Conservation (phyloP, 2,888 invertebrate species). For the Volucella zonaria region DNA sequence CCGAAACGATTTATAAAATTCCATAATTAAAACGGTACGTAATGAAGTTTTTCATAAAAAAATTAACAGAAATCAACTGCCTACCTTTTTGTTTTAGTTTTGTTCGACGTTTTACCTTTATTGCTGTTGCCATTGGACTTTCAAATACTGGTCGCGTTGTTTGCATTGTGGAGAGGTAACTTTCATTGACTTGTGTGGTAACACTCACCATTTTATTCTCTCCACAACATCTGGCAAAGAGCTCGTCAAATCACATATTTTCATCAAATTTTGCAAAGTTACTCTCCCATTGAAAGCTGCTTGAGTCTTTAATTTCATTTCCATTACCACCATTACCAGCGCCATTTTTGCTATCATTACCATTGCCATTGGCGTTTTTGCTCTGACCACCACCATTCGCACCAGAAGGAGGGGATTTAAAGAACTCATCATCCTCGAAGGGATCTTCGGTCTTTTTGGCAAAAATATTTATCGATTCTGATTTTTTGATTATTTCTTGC, state of each 20-base stretch:
- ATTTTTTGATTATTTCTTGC: constrained; percentile 90
- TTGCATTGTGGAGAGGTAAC: constrained; percentile 54
- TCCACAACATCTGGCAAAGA: constrained; percentile 76
- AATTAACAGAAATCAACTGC: constrained; percentile 78
- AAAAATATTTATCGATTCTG: constrained; percentile 95
- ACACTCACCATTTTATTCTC: constrained; percentile 63
- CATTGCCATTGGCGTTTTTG: constrained; percentile 62
- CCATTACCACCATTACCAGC: constrained; percentile 15
- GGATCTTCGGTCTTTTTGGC: constrained; percentile 93
- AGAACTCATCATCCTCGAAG: constrained; percentile 94
- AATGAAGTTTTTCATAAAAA: constrained; percentile 78
- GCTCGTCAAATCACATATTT: constrained; percentile 83
- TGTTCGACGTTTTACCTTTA: constrained; percentile 75
- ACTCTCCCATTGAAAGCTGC: constrained; percentile 81
- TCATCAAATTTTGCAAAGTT: constrained; percentile 83
- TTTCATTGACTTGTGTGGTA: constrained; percentile 65
- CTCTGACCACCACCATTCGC: constrained; percentile 41
- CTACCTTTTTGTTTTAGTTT: constrained; percentile 79
- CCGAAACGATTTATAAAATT: constrained; percentile 75
- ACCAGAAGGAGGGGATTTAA: constrained; percentile 83
- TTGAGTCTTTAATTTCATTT: constrained; percentile 39
- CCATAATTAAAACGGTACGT: constrained; percentile 78
- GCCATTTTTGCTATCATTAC: constrained; percentile 49
- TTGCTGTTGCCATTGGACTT: constrained; percentile 55
- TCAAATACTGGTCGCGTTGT: constrained; percentile 51